phyloP scores from a whole-genome alignment of 2,113 vertebrate species.

The Zosterops hypoxanthus region DNA sequence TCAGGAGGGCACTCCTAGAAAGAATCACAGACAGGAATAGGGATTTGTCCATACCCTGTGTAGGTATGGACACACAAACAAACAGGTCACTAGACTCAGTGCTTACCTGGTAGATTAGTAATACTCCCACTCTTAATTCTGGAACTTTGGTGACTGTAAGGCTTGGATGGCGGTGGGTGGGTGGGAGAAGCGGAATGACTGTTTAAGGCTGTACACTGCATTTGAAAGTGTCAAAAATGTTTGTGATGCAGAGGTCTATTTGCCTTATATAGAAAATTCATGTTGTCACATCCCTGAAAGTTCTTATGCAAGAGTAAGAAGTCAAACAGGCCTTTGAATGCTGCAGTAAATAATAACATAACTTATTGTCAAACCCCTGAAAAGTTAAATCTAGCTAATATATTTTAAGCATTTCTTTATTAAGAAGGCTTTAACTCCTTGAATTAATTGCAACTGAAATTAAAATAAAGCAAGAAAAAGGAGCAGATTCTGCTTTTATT shows the following conservation, averaged over 20 bases:
- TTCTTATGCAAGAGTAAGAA: conserved; percentile 32
- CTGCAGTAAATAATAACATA: background rate
- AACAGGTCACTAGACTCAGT: background rate
- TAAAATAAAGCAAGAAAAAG: background rate
- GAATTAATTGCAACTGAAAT: background rate
- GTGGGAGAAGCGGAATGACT: conserved; percentile 12
- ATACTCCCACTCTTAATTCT: background rate
- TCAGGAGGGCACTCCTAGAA: background rate
- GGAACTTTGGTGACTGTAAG: background rate
- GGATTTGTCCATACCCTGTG: background rate
- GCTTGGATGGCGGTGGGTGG: background rate
- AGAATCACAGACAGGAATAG: background rate
- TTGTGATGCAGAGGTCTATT: conserved; percentile 14
- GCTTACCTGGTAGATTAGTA: background rate
- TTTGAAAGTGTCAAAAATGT: conserved; percentile 30
- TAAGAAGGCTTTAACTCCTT: background rate
- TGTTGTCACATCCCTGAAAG: background rate
- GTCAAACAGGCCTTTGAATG: background rate
- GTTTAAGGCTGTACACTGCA: conserved; percentile 19
- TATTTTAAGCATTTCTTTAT: background rate
- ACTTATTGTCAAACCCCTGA: background rate
- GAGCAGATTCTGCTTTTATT: background rate
- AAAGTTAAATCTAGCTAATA: background rate
- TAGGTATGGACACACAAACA: no score
- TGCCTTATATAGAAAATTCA: conserved; percentile 9